These are phyloP conservation scores for Bufo bufo DNA, from an alignment of 2,113 vertebrate species.

Conservation along the genomic window DNA sequence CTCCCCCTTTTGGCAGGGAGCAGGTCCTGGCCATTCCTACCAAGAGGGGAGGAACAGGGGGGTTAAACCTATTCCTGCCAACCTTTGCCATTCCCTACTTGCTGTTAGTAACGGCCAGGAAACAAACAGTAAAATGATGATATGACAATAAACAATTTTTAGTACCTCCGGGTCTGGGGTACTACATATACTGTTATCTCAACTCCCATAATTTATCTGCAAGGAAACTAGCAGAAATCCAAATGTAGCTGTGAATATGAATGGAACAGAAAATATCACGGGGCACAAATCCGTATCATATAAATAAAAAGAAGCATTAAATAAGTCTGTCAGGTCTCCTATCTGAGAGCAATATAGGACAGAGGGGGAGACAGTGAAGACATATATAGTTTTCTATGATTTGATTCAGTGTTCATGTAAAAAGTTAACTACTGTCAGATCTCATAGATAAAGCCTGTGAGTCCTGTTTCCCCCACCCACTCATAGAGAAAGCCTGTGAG, in stretches of 20 bases:
- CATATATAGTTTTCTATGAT: not conserved
- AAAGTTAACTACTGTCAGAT: not conserved
- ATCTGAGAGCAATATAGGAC: not conserved
- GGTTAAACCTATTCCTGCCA: too few species aligned
- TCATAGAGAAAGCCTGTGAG: too few species aligned
- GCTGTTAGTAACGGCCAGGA: too few species aligned
- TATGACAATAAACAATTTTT: too few species aligned
- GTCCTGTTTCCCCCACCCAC: not conserved
- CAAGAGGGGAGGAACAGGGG: too few species aligned
- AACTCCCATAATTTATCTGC: not conserved
- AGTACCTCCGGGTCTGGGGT: too few species aligned
- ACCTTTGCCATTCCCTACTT: too few species aligned
- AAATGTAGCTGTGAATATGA: not conserved
- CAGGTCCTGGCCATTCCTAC: too few species aligned
- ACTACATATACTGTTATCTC: not conserved
- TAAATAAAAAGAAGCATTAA: not conserved
- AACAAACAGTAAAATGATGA: too few species aligned
- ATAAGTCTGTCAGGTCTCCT: not conserved
- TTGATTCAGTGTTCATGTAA: not conserved
- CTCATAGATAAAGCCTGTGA: not conserved
- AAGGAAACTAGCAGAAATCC: constrained; percentile 10
- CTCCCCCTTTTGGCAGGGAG: too few species aligned
- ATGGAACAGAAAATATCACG: not conserved
- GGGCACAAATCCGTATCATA: not conserved
- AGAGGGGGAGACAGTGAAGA: not conserved